phyloP scores from a whole-genome alignment of 2,888 invertebrate genomes.

The Drosophila anomelani region DNA sequence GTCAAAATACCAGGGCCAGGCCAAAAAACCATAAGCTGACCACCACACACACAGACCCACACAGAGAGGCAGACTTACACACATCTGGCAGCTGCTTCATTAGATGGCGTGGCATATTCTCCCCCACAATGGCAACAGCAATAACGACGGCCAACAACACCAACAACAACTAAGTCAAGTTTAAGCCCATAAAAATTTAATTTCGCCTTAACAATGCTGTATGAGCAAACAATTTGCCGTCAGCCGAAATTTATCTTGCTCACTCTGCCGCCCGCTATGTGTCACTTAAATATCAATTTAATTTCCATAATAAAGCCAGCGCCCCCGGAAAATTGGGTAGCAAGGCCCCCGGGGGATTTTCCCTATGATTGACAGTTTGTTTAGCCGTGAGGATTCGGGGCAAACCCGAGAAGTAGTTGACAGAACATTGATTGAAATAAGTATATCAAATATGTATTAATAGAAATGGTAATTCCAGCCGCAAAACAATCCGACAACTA shows the following conservation, averaged over 20 bases:
- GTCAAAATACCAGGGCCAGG: slow-evolving; percentile 64
- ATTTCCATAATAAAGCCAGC: slow-evolving; percentile 78
- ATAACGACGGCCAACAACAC: slow-evolving; percentile 23
- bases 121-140: slow-evolving; percentile 3
- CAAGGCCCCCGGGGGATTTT: slow-evolving; percentile 62
- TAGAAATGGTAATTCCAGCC: slow-evolving; percentile 44
- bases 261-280: slow-evolving; percentile 46
- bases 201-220: slow-evolving; percentile 57
- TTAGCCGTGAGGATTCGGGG: slow-evolving; percentile 10
- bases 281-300: slow-evolving; percentile 81
- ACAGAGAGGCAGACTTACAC: slow-evolving; percentile 19
- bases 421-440: slow-evolving; percentile 50
- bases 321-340: slow-evolving; percentile 56
- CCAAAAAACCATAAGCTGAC: slow-evolving; percentile 54
- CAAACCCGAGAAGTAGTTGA: slow-evolving; percentile 43
- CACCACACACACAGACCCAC: slow-evolving; percentile 37
- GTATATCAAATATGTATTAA: slow-evolving; percentile 69
- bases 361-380: slow-evolving; percentile 76
- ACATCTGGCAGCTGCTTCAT: slow-evolving; percentile 56
- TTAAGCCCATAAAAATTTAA: slow-evolving; percentile 77
- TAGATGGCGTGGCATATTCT: slow-evolving; percentile 57
- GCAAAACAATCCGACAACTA: slow-evolving; percentile 60
- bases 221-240: slow-evolving; percentile 70
- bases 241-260: slow-evolving; percentile 68
- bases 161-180: slow-evolving; percentile 29